A percentile compares a stretch with the other conserved stretches of the same genome.
Conservation (phyloP, 2,113 vertebrate species). For the Nibea coibor region DNA sequence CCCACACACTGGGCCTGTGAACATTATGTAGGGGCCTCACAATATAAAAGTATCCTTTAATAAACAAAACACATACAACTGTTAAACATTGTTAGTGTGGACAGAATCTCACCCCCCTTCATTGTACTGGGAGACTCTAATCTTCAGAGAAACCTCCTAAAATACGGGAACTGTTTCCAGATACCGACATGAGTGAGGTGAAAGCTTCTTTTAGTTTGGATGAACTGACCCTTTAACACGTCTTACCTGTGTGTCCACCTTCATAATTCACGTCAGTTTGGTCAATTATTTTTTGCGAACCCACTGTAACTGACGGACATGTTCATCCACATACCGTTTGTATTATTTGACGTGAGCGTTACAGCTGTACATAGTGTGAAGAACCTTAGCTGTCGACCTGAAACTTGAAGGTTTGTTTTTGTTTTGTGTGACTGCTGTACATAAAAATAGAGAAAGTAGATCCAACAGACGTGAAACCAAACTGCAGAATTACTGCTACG, state of each 20-base stretch:
- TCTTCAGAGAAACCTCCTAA: neutral
- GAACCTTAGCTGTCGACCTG: conserved; percentile 21
- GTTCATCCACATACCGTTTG: conserved; percentile 7
- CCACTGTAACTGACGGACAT: conserved; percentile 18
- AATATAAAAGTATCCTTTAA: too few species aligned
- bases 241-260: neutral
- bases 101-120: too few species aligned
- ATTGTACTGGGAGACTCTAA: neutral
- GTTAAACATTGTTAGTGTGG: too few species aligned
- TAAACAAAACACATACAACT: too few species aligned
- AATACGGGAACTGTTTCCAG: neutral
- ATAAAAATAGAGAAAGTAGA: neutral
- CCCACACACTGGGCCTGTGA: too few species aligned
- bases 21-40: too few species aligned
- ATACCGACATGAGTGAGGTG: neutral
- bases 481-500: neutral
- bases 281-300: conserved; percentile 13
- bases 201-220: neutral
- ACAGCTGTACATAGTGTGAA: conserved; percentile 31
- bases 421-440: conserved; percentile 32
- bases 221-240: neutral
- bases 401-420: conserved; percentile 50
- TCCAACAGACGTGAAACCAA: conserved; percentile 20
- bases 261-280: neutral
- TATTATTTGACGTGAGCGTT: conserved; percentile 27